Base-by-base conservation (phyloP, 2,888 invertebrate genomes). In the Limnephilus marmoratus region DNA sequence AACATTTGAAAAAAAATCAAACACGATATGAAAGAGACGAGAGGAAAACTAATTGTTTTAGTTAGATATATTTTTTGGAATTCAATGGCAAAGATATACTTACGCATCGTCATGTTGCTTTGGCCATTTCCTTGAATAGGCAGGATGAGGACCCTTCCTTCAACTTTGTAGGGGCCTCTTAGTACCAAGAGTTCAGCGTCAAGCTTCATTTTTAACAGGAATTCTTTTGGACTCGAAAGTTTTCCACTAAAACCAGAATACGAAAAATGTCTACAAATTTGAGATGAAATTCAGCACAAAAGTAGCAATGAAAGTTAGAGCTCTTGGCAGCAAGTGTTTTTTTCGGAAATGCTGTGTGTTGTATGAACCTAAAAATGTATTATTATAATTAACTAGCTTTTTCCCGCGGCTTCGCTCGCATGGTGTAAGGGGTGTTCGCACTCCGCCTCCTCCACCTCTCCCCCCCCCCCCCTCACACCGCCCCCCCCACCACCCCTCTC, bases 61-160 rank as follows among this genome's bases (percentile, higher is more conserved):
- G 53, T 53, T 68, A 9, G 24, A 68, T 24, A 68, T 68, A 24
- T 7, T 68, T 68, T 37, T 37, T 37, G 7, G 0, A 24, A 9
- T 68, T 68, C 1, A n/a, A 24, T 68, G 24, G 24, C 7, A 68
- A 24, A 24, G 5, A 24, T 9, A n/a, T 68, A 9, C 68, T 24
- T 68, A 68, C 68, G 5, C 68, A 68, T 68, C 0, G 94, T 94
- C 88, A 95, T 94, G 88, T 94, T 94, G 93, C 94, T 94, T 68
- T 93, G 68, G 83, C 96, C 96, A 93, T 95, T 95, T 24, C 96
- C 96, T 89, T 94, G 94, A 85, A 96, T 95, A 45, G 96, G 96
- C 68, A 96, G 94, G 87, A 96, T 95, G n/a, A 96, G 94, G 81
- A 96, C 95, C 81, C 95, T 95, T 85, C 96, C 96, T 92, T 95